phyloP scores from a whole-genome alignment of 2,113 vertebrate genomes.

The Jaculus jaculus region DNA sequence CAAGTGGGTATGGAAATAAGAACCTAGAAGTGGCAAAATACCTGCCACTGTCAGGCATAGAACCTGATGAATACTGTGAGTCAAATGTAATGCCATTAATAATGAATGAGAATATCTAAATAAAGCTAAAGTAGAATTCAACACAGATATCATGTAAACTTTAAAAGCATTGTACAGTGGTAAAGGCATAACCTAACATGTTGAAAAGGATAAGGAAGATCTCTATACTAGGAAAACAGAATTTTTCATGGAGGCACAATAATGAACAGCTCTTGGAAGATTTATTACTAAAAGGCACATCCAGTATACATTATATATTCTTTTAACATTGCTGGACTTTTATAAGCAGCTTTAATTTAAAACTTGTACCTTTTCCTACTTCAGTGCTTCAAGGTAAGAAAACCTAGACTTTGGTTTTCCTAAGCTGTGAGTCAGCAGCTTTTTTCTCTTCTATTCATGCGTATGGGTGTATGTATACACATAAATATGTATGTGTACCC shows the following conservation, averaged over 20 bases:
- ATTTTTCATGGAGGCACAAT: not conserved
- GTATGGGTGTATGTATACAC: not conserved
- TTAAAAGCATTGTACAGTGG: slow-evolving; percentile 7
- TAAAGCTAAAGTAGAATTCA: slow-evolving; percentile 48
- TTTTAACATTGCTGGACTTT: slow-evolving; percentile 30
- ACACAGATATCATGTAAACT: not conserved
- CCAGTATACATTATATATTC: not conserved
- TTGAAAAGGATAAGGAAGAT: not conserved
- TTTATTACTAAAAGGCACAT: slow-evolving; percentile 54
- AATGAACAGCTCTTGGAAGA: not conserved
- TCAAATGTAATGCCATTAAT: not conserved
- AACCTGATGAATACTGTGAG: not conserved
- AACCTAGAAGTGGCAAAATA: not conserved
- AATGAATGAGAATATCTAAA: slow-evolving; percentile 46
- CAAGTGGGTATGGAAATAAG: not conserved
- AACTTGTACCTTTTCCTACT: slow-evolving; percentile 42
- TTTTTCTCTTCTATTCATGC: slow-evolving; percentile 18
- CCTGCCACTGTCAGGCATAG: not conserved
- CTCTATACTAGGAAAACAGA: not conserved
- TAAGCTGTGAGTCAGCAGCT: slow-evolving; percentile 27
- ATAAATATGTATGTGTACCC: not conserved
- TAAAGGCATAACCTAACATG: not conserved
- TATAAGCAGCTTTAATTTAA: slow-evolving; percentile 43
- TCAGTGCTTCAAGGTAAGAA: slow-evolving; percentile 48
- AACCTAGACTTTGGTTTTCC: slow-evolving; percentile 56